phyloP scores from a whole-genome alignment of 2,113 vertebrate species.

The Machaerirhynchus nigripectus region DNA sequence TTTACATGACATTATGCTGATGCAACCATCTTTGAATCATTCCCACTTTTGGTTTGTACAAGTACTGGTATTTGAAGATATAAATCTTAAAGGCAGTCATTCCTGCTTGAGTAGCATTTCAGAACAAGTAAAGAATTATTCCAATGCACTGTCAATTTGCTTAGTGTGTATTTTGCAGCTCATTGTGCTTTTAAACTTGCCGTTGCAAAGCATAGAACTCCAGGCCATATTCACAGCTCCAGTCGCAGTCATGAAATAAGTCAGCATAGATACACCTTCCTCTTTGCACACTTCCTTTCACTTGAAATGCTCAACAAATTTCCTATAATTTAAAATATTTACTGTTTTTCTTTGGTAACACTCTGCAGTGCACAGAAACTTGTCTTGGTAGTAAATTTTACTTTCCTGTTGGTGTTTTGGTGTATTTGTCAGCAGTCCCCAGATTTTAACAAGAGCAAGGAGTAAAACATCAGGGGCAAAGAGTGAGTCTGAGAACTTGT shows the following conservation, averaged over 20 bases:
- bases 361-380: neutral
- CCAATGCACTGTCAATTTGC: neutral
- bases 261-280: neutral
- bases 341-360: neutral
- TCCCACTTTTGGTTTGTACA: neutral
- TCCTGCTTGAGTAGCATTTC: neutral
- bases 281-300: neutral
- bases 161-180: neutral
- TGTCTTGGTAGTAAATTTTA: neutral
- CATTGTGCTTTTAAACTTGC: neutral
- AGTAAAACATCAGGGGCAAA: neutral
- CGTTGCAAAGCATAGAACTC: neutral
- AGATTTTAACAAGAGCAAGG: neutral
- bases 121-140: neutral
- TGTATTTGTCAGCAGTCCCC: neutral
- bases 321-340: neutral
- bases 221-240: neutral
- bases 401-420: neutral
- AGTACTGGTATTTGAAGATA: neutral
- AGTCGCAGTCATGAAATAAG: neutral
- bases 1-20: neutral
- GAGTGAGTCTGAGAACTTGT: neutral
- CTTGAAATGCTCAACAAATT: neutral
- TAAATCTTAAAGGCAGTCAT: neutral
- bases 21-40: neutral